phyloP scores from a whole-genome alignment of 1,140 invertebrate species.

The Brachionus koreanus region DNA sequence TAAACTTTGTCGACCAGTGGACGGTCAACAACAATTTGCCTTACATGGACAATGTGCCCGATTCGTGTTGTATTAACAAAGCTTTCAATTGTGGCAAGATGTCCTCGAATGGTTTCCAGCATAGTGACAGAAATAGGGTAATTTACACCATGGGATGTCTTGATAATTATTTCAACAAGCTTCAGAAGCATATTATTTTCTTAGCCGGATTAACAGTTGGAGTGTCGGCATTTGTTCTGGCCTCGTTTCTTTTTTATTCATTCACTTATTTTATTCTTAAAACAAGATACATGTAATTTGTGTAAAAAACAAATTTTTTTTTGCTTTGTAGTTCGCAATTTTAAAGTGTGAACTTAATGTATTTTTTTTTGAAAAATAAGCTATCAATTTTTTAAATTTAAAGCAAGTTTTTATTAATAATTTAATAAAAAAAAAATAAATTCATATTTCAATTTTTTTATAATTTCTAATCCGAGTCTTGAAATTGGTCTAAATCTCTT shows the following conservation, averaged over 20 bases:
- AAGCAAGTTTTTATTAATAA: no score
- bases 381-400: no score
- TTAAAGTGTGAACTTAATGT: no score
- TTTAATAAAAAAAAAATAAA: no score
- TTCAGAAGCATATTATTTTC: not conserved
- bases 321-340: no score
- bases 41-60: conserved; percentile 41
- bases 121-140: not conserved
- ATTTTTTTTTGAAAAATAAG: no score
- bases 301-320: no score
- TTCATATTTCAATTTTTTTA: no score
- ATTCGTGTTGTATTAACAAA: conserved; percentile 20
- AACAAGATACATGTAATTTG: not conserved
- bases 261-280: not conserved
- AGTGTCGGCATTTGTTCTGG: not conserved
- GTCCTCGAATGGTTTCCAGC: not conserved
- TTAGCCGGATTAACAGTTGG: not conserved
- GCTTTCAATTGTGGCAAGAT: conserved; percentile 37
- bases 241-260: not conserved
- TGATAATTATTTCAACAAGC: not conserved
- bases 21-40: conserved; percentile 6
- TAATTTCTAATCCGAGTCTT: no score
- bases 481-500: no score
- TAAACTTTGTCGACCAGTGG: conserved; percentile 36
- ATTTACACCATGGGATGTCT: conserved; percentile 28